A percentile compares a stretch with the other conserved stretches of the same genome.
Evolutionary conservation across 2,797 vertebrate genomes (phyloP).

Genomic region (Mastacembelus armatus): DNA sequence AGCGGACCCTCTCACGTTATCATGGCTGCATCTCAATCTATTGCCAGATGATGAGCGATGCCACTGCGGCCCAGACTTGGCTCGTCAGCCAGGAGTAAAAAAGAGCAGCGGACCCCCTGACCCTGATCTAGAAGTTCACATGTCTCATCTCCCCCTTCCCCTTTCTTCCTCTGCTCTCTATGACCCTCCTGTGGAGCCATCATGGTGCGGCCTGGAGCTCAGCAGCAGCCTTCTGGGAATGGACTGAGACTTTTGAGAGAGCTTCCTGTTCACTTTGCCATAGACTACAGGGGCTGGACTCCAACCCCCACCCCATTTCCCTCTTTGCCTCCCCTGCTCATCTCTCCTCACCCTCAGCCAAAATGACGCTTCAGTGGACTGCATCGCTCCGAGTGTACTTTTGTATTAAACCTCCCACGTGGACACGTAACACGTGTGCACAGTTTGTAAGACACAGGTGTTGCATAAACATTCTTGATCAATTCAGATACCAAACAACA

Average conservation of each 20-base stretch:
- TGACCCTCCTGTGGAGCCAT: conserved; percentile 66
- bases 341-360: conserved; percentile 49
- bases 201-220: conserved; percentile 79
- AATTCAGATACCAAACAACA: conserved; percentile 59
- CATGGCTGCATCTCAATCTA: conserved; percentile 95
- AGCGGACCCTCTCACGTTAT: conserved; percentile 90
- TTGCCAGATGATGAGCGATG: conserved; percentile 94
- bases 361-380: conserved; percentile 71
- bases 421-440: conserved; percentile 37
- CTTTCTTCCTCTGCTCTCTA: conserved; percentile 53
- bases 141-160: conserved; percentile 29
- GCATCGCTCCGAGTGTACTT: conserved; percentile 63
- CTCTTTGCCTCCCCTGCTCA: conserved; percentile 46
- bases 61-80: conserved; percentile 64
- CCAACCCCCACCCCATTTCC: conserved; percentile 58
- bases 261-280: conserved; percentile 87
- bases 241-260: conserved; percentile 82
- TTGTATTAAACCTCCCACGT: conserved; percentile 46
- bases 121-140: conserved; percentile 39
- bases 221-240: conserved; percentile 83
- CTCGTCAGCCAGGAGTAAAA: conserved; percentile 56
- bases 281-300: conserved; percentile 88
- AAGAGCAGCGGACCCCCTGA: conserved; percentile 46
- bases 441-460: conserved; percentile 44
- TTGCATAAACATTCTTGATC: conserved; percentile 50